Conservation (phyloP, 2,797 vertebrate genomes). For the Mormyrops boulengeri region DNA sequence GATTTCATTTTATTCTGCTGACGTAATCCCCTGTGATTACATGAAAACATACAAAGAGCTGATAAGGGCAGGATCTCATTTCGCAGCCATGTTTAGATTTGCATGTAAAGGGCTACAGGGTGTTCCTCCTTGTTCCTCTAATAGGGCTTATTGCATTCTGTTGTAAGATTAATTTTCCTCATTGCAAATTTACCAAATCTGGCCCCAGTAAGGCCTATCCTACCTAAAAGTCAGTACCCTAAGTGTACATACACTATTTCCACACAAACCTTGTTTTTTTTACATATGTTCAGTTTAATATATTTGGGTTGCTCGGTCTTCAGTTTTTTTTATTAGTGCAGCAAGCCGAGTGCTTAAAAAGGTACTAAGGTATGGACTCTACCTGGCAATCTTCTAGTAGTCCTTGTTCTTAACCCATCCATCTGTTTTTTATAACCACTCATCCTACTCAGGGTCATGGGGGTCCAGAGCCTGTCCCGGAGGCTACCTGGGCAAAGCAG, state of each 20-base stretch:
- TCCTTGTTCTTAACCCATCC: not conserved
- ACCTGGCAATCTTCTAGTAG: not conserved
- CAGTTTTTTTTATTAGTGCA: not conserved
- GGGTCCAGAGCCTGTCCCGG: not conserved
- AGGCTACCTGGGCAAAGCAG: not conserved
- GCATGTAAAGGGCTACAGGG: not conserved
- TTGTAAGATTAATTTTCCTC: not conserved
- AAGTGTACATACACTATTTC: not conserved
- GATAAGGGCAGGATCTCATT: not conserved
- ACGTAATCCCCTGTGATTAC: slow-evolving; percentile 12
- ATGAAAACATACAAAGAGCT: slow-evolving; percentile 24
- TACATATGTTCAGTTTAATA: not conserved
- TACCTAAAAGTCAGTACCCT: not conserved
- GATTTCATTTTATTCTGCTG: slow-evolving; percentile 34
- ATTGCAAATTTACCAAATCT: not conserved
- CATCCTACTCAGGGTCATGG: too few species aligned
- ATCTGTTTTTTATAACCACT: too few species aligned
- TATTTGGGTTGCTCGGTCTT: not conserved
- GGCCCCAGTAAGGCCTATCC: not conserved
- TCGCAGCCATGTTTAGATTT: not conserved
- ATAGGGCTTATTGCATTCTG: not conserved
- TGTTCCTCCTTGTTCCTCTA: not conserved
- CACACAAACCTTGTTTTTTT: not conserved
- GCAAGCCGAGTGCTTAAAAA: not conserved
- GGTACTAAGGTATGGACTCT: not conserved